These are phyloP conservation scores for Trypoxylon attenuatum DNA, from an alignment of 2,888 invertebrate species.

Conservation along the genomic window DNA sequence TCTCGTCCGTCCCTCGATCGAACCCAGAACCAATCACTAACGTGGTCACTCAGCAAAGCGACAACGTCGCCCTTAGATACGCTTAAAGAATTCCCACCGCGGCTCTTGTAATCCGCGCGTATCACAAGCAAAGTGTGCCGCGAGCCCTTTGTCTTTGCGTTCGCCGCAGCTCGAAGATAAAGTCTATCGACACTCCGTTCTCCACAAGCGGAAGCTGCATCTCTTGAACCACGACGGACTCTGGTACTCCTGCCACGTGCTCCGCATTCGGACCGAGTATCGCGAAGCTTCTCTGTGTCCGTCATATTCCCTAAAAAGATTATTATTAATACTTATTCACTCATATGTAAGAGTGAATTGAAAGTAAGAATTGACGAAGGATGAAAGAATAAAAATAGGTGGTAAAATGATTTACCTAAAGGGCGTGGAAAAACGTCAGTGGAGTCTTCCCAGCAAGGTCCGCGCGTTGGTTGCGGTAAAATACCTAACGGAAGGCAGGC, in stretches of 20 bases:
- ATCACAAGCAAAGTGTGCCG: slow-evolving; percentile 84
- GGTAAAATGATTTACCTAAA: slow-evolving; percentile 74
- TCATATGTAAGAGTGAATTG: too few relatives aligned
- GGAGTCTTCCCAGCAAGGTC: slow-evolving; percentile 89
- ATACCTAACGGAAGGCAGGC: slow-evolving; percentile 88
- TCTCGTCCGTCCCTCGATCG: slow-evolving; percentile 82
- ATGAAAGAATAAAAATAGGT: not conserved
- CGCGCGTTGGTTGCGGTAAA: slow-evolving; percentile 79
- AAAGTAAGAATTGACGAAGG: not conserved
- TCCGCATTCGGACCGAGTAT: slow-evolving; percentile 83
- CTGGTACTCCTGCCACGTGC: slow-evolving; percentile 58
- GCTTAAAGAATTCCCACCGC: slow-evolving; percentile 78
- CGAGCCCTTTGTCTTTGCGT: slow-evolving; percentile 74
- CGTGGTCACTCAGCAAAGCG: slow-evolving; percentile 79
- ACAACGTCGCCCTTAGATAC: slow-evolving; percentile 87
- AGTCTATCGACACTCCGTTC: slow-evolving; percentile 85
- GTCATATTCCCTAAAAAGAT: slow-evolving; percentile 82
- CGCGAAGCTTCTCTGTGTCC: slow-evolving; percentile 83
- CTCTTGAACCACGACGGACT: slow-evolving; percentile 63
- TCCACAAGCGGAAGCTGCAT: slow-evolving; percentile 76
- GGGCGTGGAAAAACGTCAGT: slow-evolving; percentile 88
- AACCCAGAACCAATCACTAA: slow-evolving; percentile 87
- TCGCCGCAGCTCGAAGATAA: slow-evolving; percentile 80
- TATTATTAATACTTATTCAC: not conserved
- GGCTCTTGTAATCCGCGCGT: slow-evolving; percentile 80